These are phyloP conservation scores for Cichladusa arquata DNA, from an alignment of 2,113 vertebrate genomes.

Conservation along the genomic window DNA sequence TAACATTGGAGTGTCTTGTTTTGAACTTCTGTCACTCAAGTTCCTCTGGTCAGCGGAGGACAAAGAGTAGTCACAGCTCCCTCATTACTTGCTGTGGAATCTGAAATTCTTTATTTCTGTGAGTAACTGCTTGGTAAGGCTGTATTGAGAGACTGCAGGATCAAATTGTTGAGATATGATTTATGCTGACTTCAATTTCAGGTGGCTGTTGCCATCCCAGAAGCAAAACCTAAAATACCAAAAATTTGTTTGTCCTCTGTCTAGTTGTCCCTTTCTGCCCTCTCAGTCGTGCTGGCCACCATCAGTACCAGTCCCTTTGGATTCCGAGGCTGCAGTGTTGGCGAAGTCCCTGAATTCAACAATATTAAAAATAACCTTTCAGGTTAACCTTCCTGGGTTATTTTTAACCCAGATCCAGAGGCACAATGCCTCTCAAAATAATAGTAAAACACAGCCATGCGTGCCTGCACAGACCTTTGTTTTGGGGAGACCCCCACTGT, in stretches of 20 bases:
- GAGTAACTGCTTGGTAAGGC: background rate
- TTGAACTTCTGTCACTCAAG: slow-evolving; percentile 21
- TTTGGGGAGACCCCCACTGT: background rate
- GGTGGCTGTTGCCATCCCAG: background rate
- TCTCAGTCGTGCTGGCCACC: background rate
- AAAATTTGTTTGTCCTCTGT: background rate
- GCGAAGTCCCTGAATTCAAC: background rate
- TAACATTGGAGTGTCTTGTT: slow-evolving; percentile 31
- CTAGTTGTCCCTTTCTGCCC: background rate
- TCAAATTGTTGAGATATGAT: background rate
- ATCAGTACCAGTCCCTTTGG: background rate
- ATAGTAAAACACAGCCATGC: background rate
- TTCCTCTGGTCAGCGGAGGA: slow-evolving; percentile 30
- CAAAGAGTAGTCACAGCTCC: slow-evolving; percentile 6
- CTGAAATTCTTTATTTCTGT: background rate
- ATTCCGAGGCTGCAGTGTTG: background rate
- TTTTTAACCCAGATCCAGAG: background rate
- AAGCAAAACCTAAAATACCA: background rate
- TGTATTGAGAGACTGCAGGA: background rate
- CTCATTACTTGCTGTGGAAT: background rate
- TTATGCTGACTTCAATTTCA: background rate
- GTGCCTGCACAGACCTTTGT: slow-evolving; percentile 36
- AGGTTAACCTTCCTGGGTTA: slow-evolving; percentile 38
- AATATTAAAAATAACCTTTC: background rate
- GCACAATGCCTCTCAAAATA: background rate